Evolutionary conservation across 2,888 invertebrate genomes (phyloP), one percentile per base, ranked within the genome.

Genomic region (Trilocha varians): DNA sequence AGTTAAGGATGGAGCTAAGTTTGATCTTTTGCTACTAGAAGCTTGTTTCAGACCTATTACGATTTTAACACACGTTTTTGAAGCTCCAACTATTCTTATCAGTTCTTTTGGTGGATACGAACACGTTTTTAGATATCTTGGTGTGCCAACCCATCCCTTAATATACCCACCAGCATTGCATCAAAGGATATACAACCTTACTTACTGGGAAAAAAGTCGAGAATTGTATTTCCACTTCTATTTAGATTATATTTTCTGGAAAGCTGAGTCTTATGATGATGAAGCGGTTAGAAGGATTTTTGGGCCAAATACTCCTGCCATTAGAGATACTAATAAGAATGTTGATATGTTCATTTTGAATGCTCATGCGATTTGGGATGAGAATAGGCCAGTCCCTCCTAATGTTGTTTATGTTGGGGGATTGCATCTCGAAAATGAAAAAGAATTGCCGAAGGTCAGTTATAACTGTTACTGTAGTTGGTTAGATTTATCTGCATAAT

Each of bases 381-480:
- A 47, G 3, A 53, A 60, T 37, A 52, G 68, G 32, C 78, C 80
- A 1, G 46, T 69, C 13, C 60, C 73, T 3, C 71, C 76, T 0
- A 59, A 57, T 38, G 49, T 71, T 5, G 45, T 78, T 2, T 63
- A 64, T 41, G 59, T 75, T 36, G 74, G 77, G 17, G 72, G 71
- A n/a, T 44, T 69, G 18, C 76, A 78, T 43, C 49, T 69, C n/a
- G 53, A 53, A 25, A 53, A 59, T 16, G 42, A 52, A 2, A 62
- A 70, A 45, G 53, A 61, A 4, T 50, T 83, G 25, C 72, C 74
- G 16, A 46, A 67, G 59, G 78, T 38, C 35, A 39, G 11, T 16
- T n/a, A n/a, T n/a, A n/a, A n/a, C n/a, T n/a, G n/a, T n/a, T n/a
- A n/a, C n/a, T n/a, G n/a, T n/a, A n/a, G n/a, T n/a, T n/a, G n/a